Base-by-base conservation (phyloP, 2,797 vertebrate species). In the Bufotes viridis region DNA sequence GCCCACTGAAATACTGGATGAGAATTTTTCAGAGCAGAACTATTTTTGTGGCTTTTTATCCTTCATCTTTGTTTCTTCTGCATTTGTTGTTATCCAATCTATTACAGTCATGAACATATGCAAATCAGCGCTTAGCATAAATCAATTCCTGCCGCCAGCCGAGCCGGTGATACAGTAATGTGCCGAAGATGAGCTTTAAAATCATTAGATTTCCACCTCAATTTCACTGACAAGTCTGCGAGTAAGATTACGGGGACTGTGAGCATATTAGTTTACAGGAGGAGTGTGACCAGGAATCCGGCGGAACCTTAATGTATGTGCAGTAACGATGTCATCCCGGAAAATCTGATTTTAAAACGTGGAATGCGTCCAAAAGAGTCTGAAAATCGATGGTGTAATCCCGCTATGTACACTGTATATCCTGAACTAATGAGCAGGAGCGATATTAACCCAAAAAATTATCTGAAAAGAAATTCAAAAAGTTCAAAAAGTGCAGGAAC, bases 201-300 rank as follows among this genome's bases (percentile, higher is more conserved):
- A 83, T 83, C 81, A 82, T 82, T 70, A 70, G 26, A 55, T 69
- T 82, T 69, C 81, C 67, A 70, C 67, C 67, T 83, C 51, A 26
- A 70, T 69, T 57, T 70, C 65, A 15, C 24, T 29, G 63, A 18
- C 81, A 72, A 67, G 65, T 57, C 81, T 82, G 61, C 63, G 3
- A 82, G 81, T 34, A 22, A 83, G 81, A 83, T 83, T 72, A 72
- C 65, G 0, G 24, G n/a, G 79, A n/a, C 17, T 12, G 51, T 24
- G 15, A 70, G 26, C 81, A 72, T 24, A 72, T 83, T 83, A 83
- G 81, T 83, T 24, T 22, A 8, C n/a, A 6, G 51, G 55, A 72
- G 17, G 34, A 81, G 60, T 15, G 12, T n/a, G 34, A 51, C 34
- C 18, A 12, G 11, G 67, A 83, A 72, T 70, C 63, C 26, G 17